A percentile compares a stretch with the other conserved stretches of the same genome.
phyloP scores from a whole-genome alignment of 2,113 vertebrate genomes.

The Lynx canadensis region DNA sequence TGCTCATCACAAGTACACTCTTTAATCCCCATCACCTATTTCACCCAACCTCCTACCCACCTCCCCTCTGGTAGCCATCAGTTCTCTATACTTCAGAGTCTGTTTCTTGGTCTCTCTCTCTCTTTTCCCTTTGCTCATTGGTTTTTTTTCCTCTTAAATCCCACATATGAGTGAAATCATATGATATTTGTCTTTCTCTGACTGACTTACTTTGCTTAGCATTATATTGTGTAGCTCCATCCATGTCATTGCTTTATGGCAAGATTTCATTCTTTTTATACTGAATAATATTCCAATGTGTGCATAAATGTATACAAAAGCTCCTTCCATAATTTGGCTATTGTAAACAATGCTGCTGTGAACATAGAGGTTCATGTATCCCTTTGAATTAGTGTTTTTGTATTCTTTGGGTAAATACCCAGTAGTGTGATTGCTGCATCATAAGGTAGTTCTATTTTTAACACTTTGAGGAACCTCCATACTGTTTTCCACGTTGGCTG shows the following conservation, averaged over 20 bases:
- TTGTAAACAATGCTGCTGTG: background rate
- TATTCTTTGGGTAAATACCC: background rate
- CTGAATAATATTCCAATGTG: background rate
- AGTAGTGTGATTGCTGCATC: background rate
- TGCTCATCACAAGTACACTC: background rate
- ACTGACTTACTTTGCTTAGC: background rate
- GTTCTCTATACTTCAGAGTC: background rate
- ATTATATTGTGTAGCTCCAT: background rate
- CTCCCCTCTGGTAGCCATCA: background rate
- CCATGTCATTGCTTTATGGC: background rate
- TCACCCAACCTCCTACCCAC: background rate
- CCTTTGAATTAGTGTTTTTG: background rate
- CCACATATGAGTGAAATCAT: background rate
- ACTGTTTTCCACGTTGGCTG: background rate
- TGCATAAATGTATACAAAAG: background rate
- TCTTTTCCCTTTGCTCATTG: background rate
- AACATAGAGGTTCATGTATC: background rate
- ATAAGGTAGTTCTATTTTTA: background rate
- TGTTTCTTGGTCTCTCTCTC: background rate
- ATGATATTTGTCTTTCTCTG: background rate
- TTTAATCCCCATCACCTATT: background rate
- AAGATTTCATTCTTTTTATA: background rate
- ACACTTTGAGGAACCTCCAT: background rate
- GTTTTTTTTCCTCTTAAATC: background rate
- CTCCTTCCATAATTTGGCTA: background rate